These are phyloP conservation scores for Seriola aureovittata DNA, from an alignment of 2,113 vertebrate genomes.

Conservation along the genomic window DNA sequence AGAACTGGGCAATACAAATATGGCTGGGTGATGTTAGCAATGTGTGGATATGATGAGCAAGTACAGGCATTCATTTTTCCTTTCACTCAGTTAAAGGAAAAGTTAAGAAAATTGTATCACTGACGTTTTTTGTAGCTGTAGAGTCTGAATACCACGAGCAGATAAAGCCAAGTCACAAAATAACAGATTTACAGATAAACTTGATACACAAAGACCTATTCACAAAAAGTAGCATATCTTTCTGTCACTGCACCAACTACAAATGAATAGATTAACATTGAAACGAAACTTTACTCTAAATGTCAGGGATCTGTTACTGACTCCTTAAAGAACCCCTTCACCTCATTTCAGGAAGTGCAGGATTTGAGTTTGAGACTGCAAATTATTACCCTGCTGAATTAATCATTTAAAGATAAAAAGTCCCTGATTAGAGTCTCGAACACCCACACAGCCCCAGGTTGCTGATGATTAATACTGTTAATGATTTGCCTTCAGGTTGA, in stretches of 20 bases:
- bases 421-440: constrained; percentile 44
- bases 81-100: background rate
- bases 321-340: constrained; percentile 7
- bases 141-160: too few species aligned
- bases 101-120: background rate
- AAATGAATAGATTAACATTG: background rate
- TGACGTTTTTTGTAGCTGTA: background rate
- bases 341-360: constrained; percentile 17
- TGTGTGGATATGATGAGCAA: background rate
- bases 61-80: background rate
- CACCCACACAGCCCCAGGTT: constrained; percentile 50
- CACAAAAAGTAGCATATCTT: background rate
- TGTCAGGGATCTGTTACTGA: background rate
- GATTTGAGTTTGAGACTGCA: constrained; percentile 28
- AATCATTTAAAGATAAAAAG: constrained; percentile 68
- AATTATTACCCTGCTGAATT: constrained; percentile 61
- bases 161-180: too few species aligned
- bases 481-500: constrained; percentile 63
- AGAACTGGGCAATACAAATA: background rate
- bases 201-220: background rate
- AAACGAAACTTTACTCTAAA: background rate
- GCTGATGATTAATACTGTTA: constrained; percentile 67
- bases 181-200: background rate
- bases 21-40: background rate
- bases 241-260: background rate